phyloP scores from a whole-genome alignment of 2,113 vertebrate genomes.

The Mormyrus iriodes region DNA sequence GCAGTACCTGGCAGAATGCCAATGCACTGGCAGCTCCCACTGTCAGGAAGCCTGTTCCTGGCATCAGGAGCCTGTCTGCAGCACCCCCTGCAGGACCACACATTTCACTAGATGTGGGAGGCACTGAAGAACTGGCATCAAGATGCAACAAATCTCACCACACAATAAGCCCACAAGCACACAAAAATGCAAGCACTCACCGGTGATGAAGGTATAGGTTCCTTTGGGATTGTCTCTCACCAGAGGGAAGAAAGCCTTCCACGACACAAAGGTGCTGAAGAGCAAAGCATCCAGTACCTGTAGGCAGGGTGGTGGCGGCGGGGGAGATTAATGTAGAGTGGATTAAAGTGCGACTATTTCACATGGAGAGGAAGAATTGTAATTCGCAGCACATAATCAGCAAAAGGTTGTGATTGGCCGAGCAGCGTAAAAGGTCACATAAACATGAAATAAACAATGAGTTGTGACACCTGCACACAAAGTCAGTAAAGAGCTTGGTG shows the following conservation, averaged over 20 bases:
- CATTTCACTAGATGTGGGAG: neutral
- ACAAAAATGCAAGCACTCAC: conserved; percentile 37
- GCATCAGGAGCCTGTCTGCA: conserved; percentile 72
- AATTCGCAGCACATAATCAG: neutral
- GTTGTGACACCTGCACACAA: neutral
- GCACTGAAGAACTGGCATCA: neutral
- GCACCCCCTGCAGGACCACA: conserved; percentile 58
- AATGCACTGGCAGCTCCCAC: conserved; percentile 66
- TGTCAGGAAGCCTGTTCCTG: conserved; percentile 75
- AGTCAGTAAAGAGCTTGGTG: neutral
- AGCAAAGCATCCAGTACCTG: conserved; percentile 66
- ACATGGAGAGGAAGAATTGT: neutral
- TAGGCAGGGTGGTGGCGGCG: neutral
- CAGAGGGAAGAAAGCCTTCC: conserved; percentile 66
- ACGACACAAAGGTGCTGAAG: conserved; percentile 64
- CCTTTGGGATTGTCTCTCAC: conserved; percentile 61
- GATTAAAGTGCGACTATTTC: neutral
- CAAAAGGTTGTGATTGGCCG: neutral
- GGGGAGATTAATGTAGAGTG: neutral
- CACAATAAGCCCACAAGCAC: neutral
- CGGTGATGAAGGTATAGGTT: conserved; percentile 76
- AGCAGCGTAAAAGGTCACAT: neutral
- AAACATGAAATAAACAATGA: neutral
- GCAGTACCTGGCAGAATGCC: conserved; percentile 69
- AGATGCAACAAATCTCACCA: neutral